Evolutionary conservation across 2,888 invertebrate genomes (phyloP), one percentile per base, ranked within the genome.

Genomic region (Hypercompe scribonia): DNA sequence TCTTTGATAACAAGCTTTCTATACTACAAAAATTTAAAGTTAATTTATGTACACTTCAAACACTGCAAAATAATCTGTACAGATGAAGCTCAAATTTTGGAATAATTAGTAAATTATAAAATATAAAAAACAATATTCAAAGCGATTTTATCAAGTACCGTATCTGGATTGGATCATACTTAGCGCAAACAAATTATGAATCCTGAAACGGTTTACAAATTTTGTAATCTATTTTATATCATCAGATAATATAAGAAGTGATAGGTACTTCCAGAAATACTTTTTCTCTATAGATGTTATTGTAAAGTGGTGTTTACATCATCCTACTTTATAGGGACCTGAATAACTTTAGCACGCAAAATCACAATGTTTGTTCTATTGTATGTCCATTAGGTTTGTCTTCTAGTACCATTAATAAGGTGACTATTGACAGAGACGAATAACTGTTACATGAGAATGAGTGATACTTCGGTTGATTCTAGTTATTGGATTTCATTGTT

Each of bases 281-380:
- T 11, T 18, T 28, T 4, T 65, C 18, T 67, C 67, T 34, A 36
- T 7, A 67, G 31, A 33, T 67, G 74, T 82, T 83, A 87, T 84
- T 86, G 85, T 91, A 90, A 90, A 88, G 89, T 88, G 77, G 84
- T 90, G 91, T 92, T 90, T 90, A 93, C 91, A 92, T 86, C 89
- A 81, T 75, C 86, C 86, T 82, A 88, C 90, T 90, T 91, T 90
- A 84, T 87, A 89, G 84, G n/a, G 86, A 86, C 80, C 87, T 86
- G 85, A 86, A 87, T 85, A 86, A 89, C 88, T 85, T 86, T 86
- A 84, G 87, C 84, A 78, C 78, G 78, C 87, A 89, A 91, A 90
- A 90, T 86, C 87, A 86, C 81, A 81, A 81, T 85, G 84, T 87
- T 83, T 82, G 80, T 81, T 81, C 88, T 81, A 86, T 89, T 88